Conservation (phyloP, 2,888 invertebrate genomes). For the Agriopis marginaria region DNA sequence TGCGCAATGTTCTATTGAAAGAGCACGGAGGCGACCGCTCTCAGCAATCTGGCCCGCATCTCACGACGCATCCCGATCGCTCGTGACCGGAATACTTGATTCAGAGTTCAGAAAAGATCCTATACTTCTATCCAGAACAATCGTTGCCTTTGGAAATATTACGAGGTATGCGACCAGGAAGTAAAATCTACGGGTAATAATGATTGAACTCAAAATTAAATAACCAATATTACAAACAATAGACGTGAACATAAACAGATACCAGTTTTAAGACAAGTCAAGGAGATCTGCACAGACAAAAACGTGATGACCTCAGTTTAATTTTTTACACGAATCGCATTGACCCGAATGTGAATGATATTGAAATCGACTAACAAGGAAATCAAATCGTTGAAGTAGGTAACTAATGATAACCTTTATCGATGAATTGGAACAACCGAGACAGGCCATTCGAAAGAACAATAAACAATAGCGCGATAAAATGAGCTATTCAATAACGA, state of each 20-base stretch:
- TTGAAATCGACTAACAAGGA: constrained; percentile 37
- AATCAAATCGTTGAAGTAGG: constrained; percentile 31
- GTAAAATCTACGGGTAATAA: not conserved
- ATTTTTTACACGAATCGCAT: constrained; percentile 39
- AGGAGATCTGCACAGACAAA: constrained; percentile 36
- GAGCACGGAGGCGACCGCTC: constrained; percentile 63
- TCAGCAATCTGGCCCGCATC: constrained; percentile 70
- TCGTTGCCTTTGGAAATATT: constrained; percentile 20
- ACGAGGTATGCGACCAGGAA: constrained; percentile 9
- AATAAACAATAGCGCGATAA: constrained; percentile 68
- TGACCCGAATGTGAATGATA: constrained; percentile 36
- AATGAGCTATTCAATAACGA: constrained; percentile 59
- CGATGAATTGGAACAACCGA: constrained; percentile 53
- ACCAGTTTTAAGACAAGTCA: constrained; percentile 34
- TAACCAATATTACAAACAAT: not conserved
- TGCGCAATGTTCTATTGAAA: constrained; percentile 79
- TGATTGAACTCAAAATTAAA: not conserved
- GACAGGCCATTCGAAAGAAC: constrained; percentile 56
- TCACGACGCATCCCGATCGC: constrained; percentile 68
- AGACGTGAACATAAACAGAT: constrained; percentile 13
- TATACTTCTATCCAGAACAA: constrained; percentile 33
- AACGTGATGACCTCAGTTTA: constrained; percentile 36
- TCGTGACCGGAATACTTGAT: constrained; percentile 68
- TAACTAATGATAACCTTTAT: constrained; percentile 52
- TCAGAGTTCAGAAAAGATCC: constrained; percentile 33